Percentiles rank a stretch among this genome's conserved stretches.
Evolutionary conservation across 2,113 vertebrate species (phyloP).

Genomic region (Anguilla rostrata): DNA sequence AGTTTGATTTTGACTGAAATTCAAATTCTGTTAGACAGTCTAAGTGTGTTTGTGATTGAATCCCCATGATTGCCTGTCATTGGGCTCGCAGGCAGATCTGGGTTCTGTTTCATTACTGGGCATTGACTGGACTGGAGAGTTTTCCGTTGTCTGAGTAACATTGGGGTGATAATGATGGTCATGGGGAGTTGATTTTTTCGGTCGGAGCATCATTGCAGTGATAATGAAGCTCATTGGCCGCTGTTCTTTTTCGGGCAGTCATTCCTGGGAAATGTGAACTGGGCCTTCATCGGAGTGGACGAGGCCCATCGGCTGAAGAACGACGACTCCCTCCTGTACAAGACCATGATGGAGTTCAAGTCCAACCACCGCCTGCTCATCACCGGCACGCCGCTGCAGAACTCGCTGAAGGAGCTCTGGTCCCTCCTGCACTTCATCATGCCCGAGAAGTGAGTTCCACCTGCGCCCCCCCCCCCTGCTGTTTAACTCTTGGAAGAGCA

Average conservation of each 20-base stretch:
- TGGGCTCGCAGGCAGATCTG: no score
- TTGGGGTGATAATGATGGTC: no score
- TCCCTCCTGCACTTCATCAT: slow-evolving; percentile 98
- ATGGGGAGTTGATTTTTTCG: no score
- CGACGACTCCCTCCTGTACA: slow-evolving; percentile 95
- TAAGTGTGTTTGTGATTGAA: no score
- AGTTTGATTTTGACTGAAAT: no score
- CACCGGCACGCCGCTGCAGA: slow-evolving; percentile 96
- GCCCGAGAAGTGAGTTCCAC: slow-evolving; percentile 90
- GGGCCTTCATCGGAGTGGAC: slow-evolving; percentile 95
- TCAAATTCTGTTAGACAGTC: no score
- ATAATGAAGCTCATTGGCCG: no score
- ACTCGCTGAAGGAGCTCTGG: slow-evolving; percentile 98
- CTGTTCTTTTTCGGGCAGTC: slow-evolving; percentile 65
- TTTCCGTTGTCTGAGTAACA: no score
- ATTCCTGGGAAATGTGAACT: slow-evolving; percentile 90
- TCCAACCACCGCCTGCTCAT: slow-evolving; percentile 97
- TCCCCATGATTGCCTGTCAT: no score
- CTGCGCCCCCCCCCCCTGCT: neutral
- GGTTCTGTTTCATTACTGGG: no score
- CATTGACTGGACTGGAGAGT: no score
- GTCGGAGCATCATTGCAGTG: no score
- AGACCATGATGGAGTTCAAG: slow-evolving; percentile 97
- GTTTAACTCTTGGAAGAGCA: neutral
- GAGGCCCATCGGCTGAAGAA: slow-evolving; percentile 98